Base-by-base conservation (phyloP, 1,140 invertebrate genomes). In the Odontomachus brunneus region DNA sequence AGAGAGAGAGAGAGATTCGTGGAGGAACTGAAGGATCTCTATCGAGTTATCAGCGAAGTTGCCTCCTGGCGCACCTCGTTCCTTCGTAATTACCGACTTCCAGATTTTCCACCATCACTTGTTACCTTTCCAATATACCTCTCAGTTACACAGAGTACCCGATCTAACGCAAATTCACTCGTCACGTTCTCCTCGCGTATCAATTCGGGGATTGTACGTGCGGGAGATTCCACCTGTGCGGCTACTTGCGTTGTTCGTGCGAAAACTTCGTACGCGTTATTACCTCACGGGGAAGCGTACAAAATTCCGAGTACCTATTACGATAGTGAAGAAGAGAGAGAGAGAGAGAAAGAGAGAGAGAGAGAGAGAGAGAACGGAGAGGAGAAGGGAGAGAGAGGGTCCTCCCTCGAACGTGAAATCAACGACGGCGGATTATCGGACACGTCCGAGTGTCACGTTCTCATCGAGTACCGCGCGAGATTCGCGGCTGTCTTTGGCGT, bases 351-450 rank as follows among this genome's bases (percentile, higher is more conserved):
- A n/a, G n/a, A 62, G 53, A 44, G n/a, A 22, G 22, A 53, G 24
- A 60, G n/a, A 44, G 38, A 44, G 38, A 11, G 22, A 55, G 51
- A 62, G 53, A 44, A 22, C 15, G 44, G 24, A 60, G n/a, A 44
- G 38, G n/a, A 62, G 53, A 44, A 22, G 22, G 44, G 24, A 60
- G n/a, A 44, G 38, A 44, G 38, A 11, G 22, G 33, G 51, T 44
- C 71, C 26, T 19, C 22, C 22, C 29, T 5, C 17, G 15, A 49
- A 24, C n/a, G 48, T 51, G 48, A 48, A 57, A 63, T 75, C 53
- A 59, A 67, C 44, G 44, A n/a, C 9, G 9, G 53, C 15, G 48
- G 69, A 86, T 86, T 85, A 82, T 85, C 69, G 76, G 76, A 62
- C 51, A 62, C 48, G 38, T 38, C 22, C 51, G 66, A 84, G 53